Conservation (phyloP, 1,140 invertebrate species). For the Danaus melanippus region DNA sequence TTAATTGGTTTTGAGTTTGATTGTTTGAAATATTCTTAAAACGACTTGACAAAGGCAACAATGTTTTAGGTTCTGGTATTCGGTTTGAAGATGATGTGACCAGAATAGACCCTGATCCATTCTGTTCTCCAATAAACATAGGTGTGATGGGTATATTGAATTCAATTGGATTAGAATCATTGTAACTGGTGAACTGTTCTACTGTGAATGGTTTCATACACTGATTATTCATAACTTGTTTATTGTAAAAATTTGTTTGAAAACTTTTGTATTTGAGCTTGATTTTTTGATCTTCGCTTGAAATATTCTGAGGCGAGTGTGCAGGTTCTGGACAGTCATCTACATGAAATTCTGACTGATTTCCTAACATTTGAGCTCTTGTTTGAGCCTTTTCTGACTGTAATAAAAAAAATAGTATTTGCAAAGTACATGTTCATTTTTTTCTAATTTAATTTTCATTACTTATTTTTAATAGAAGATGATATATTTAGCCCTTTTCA, state of each 20-base stretch:
- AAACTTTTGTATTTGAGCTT: slow-evolving; percentile 4
- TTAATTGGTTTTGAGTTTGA: slow-evolving; percentile 1
- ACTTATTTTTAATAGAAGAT: too few relatives aligned
- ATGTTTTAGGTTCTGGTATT: slow-evolving; percentile 6
- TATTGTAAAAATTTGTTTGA: slow-evolving; percentile 15
- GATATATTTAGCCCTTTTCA: too few relatives aligned
- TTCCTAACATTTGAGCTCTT: slow-evolving; percentile 20
- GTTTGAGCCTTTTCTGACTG: slow-evolving; percentile 38
- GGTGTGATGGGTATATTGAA: slow-evolving; percentile 12
- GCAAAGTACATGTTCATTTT: too few relatives aligned
- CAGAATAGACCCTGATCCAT: slow-evolving; percentile 17
- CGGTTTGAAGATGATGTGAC: slow-evolving; percentile 11
- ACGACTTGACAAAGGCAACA: slow-evolving; percentile 17
- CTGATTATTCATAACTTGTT: slow-evolving; percentile 18
- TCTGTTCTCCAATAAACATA: slow-evolving; percentile 22
- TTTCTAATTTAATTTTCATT: too few relatives aligned
- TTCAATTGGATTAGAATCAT: slow-evolving; percentile 8
- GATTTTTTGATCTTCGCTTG: slow-evolving; percentile 1
- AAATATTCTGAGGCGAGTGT: slow-evolving; percentile 29
- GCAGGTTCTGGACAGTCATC: slow-evolving; percentile 37
- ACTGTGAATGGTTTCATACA: slow-evolving; percentile 7
- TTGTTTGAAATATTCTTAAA: slow-evolving; percentile 13
- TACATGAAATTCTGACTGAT: slow-evolving; percentile 17
- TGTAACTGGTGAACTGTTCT: neutral
- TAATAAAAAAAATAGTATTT: slow-evolving; percentile 9